Evolutionary conservation across 2,888 invertebrate genomes (phyloP).

Genomic region (Diloba caeruleocephala): DNA sequence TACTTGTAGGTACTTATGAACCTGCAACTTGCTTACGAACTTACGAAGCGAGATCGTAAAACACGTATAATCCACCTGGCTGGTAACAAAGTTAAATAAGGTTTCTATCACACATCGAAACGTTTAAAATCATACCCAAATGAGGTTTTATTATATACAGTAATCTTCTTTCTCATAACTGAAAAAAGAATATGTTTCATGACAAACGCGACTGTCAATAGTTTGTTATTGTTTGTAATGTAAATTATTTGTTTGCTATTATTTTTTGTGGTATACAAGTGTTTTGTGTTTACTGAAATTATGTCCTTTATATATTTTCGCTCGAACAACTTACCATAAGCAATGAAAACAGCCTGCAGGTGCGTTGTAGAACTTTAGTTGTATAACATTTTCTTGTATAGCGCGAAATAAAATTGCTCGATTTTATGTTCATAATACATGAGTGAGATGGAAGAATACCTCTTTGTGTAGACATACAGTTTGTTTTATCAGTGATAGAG

Average conservation of each 20-base stretch:
- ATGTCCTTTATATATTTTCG: slow-evolving; percentile 21
- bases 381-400: not conserved
- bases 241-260: slow-evolving; percentile 33
- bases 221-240: slow-evolving; percentile 30
- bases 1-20: too few species aligned
- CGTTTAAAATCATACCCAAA: too few species aligned
- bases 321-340: slow-evolving; percentile 1
- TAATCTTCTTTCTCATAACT: not conserved
- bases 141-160: not conserved
- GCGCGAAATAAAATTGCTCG: not conserved
- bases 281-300: slow-evolving; percentile 14
- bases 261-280: slow-evolving; percentile 2
- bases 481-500: too few species aligned
- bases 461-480: too few species aligned
- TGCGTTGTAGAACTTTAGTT: not conserved
- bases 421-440: not conserved
- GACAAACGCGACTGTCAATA: slow-evolving; percentile 20
- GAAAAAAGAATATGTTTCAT: not conserved
- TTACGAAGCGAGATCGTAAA: too few species aligned
- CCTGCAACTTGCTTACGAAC: too few species aligned
- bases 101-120: too few species aligned
- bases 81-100: too few species aligned
- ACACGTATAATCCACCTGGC: too few species aligned
- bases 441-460: too few species aligned
- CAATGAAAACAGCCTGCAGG: not conserved